A percentile compares a stretch with the other conserved stretches of the same genome.
phyloP scores from a whole-genome alignment of 2,797 vertebrate genomes.

The Remorina albescens region DNA sequence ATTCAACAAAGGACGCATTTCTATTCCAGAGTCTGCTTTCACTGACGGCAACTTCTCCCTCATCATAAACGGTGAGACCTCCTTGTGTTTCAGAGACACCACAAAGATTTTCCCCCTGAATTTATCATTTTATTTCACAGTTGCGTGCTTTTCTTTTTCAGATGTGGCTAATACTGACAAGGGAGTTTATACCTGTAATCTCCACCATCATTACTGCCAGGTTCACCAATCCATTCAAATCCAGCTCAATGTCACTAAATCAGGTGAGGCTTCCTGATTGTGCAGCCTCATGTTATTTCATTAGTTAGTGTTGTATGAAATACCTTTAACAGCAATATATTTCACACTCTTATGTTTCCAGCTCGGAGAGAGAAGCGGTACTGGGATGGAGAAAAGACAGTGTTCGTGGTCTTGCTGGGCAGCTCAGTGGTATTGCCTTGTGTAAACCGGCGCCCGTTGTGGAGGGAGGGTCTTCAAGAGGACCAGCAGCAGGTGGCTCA shows the following conservation, averaged over 20 bases:
- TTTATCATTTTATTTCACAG: not conserved
- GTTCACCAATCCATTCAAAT: slow-evolving; percentile 90
- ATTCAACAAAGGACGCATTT: slow-evolving; percentile 88
- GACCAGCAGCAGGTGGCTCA: slow-evolving; percentile 96
- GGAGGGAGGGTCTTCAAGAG: slow-evolving; percentile 91
- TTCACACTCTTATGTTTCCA: slow-evolving; percentile 60
- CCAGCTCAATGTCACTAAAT: slow-evolving; percentile 89
- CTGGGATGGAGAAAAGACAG: slow-evolving; percentile 92
- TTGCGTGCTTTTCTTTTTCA: slow-evolving; percentile 60
- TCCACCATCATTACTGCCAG: slow-evolving; percentile 98
- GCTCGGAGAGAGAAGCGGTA: slow-evolving; percentile 85
- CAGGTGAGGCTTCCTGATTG: slow-evolving; percentile 80
- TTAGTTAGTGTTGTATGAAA: not conserved
- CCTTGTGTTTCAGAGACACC: not conserved
- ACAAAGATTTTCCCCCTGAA: rapidly evolving
- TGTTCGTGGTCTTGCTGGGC: slow-evolving; percentile 87
- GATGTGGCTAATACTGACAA: slow-evolving; percentile 87
- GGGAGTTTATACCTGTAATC: slow-evolving; percentile 94
- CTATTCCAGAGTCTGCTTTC: slow-evolving; percentile 87
- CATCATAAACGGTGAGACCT: slow-evolving; percentile 88
- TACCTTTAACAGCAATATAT: not conserved
- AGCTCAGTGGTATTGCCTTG: slow-evolving; percentile 89
- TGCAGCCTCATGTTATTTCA: not conserved
- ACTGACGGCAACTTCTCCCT: slow-evolving; percentile 95
- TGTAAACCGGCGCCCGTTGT: slow-evolving; percentile 89